Evolutionary conservation across 2,888 invertebrate genomes (phyloP), one percentile per base, ranked within the genome.

Genomic region (Catocala nupta): DNA sequence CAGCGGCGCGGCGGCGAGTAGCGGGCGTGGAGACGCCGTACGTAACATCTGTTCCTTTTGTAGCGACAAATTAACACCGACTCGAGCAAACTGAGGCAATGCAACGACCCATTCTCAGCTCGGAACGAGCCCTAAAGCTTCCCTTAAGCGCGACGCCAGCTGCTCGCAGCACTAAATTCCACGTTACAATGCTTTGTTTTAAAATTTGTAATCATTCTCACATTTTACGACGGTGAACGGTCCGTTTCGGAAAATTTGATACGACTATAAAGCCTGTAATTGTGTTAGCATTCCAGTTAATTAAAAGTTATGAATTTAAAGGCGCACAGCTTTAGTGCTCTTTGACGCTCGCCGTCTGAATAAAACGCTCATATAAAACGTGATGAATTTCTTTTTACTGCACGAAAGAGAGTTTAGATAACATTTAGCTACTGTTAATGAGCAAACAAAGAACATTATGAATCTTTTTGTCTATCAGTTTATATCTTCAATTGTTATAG

Each of bases 261-360:
- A 91, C 91, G 88, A 90, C 92, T 88, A 91, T 93, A 92, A 93
- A 92, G 85, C 87, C 90, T 90, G 90, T 92, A 90, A 93, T 93
- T 92, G 90, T 91, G 91, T 91, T 90, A 90, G 90, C 90, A 91
- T 90, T 92, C 89, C 88, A 90, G 86, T 93, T 93, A 92, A 93
- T 94, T 93, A 94, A 93, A 92, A 93, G 91, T 93, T 92, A 93
- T 93, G 93, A 93, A 93, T 93, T 93, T 90, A 90, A 91, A 91
- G 87, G 87, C 86, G 83, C 86, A 84, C 85, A 83, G 89, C 85
- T 89, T 89, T 86, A 88, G 82, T 88, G 81, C 84, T 84, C 84
- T 86, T 87, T 85, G 89, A 87, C 88, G 88, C 81, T 84, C 81
- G 81, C 83, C 87, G 86, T 85, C 84, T 81, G 80, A 81, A 81